Base-by-base conservation (phyloP, 2,888 invertebrate species). In the Gari tellinella region DNA sequence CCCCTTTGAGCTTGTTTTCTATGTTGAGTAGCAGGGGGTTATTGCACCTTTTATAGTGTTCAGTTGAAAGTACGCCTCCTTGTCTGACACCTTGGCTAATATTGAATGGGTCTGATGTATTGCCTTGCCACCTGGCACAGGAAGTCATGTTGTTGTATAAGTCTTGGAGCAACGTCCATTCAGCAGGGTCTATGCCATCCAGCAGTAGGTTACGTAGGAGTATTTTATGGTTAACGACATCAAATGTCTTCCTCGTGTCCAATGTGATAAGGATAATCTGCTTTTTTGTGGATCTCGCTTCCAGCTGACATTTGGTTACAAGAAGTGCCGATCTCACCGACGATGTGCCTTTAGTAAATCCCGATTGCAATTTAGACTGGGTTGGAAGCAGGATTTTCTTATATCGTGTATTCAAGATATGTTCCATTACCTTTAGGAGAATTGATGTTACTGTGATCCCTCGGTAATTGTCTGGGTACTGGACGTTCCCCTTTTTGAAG, bases 41-140 rank as follows among this genome's bases (percentile, higher is more conserved):
- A n/a, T n/a, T n/a, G n/a, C n/a, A n/a, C n/a, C n/a, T n/a, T n/a
- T n/a, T n/a, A n/a, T n/a, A n/a, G n/a, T n/a, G n/a, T n/a, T n/a
- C n/a, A n/a, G n/a, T n/a, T n/a, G n/a, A n/a, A n/a, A 26, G 45
- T 1, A 63, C 63, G 23, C 57, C 57, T 4, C 57, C 57, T 45
- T 57, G 57, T 23, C 57, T 4, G 8, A 57, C 57, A 8, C 57
- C 57, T 45, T 57, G 57, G 2, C 41, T 26, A 5, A 57, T 23
- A 14, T 43, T 45, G 15, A 46, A n/a, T 8, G 15, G 15, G 14
- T 37, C 25, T 12, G 53, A 53, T 3, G n/a, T n/a, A n/a, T n/a
- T n/a, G n/a, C n/a, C n/a, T n/a, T n/a, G n/a, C n/a, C n/a, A n/a
- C n/a, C n/a, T n/a, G n/a, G n/a, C n/a, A n/a, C n/a, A n/a, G n/a